Conservation (phyloP, 2,888 invertebrate species). For the Caenorhabditis sinica region DNA sequence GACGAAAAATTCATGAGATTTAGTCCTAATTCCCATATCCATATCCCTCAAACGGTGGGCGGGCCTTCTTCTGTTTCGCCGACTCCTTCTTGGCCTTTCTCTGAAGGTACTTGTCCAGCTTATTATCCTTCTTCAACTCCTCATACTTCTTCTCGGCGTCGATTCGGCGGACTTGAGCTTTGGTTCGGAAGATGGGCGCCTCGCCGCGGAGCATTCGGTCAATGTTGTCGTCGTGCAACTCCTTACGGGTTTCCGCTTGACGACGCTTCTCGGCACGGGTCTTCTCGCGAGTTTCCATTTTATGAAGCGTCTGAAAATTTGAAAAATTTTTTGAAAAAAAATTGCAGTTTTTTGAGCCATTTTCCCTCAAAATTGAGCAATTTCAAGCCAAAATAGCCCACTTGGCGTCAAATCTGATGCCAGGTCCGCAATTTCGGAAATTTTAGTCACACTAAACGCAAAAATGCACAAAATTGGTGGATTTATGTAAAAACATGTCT, state of each 20-base stretch:
- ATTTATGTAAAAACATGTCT: too few relatives aligned
- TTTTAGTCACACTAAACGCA: too few relatives aligned
- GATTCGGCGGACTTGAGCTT: conserved; percentile 70
- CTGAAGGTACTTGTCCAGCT: conserved; percentile 73
- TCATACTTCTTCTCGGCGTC: conserved; percentile 76
- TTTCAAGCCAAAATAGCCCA: too few relatives aligned
- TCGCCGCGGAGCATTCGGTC: conserved; percentile 79
- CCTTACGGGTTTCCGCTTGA: conserved; percentile 71
- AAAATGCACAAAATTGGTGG: too few relatives aligned
- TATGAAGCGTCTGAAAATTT: conserved; percentile 58
- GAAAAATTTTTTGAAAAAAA: neutral
- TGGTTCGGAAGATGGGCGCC: conserved; percentile 72
- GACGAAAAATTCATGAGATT: conserved; percentile 16
- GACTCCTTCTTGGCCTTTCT: conserved; percentile 70
- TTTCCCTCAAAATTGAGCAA: too few relatives aligned
- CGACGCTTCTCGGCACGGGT: conserved; percentile 71
- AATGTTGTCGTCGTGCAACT: conserved; percentile 78
- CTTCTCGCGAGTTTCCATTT: conserved; percentile 64
- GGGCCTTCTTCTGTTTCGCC: conserved; percentile 65
- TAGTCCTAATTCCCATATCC: conserved; percentile 40
- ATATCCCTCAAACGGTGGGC: conserved; percentile 58
- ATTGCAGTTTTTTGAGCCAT: neutral
- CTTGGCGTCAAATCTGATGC: too few relatives aligned
- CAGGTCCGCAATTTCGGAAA: too few relatives aligned
- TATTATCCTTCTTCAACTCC: conserved; percentile 71